Conservation (phyloP, 2,888 invertebrate species). For the Podotricha telesiphe region DNA sequence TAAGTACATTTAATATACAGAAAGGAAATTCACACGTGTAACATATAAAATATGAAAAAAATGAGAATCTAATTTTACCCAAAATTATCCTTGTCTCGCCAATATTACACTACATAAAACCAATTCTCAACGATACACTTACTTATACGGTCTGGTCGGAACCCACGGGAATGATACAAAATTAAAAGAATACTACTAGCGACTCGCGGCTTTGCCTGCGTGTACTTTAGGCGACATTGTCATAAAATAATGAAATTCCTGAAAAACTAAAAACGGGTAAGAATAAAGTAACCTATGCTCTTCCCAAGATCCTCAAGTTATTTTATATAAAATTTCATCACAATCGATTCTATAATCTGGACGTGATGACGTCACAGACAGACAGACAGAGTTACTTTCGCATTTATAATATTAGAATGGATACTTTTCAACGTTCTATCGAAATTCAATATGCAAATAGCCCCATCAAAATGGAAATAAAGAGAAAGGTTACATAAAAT, state of each 20-base stretch:
- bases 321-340: no score
- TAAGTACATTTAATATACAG: neutral
- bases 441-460: conserved; percentile 79
- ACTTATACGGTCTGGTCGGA: conserved; percentile 46
- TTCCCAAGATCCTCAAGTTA: no score
- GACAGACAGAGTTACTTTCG: no score
- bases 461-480: conserved; percentile 77
- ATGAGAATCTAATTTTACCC: conserved; percentile 6
- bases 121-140: conserved; percentile 16
- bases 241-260: no score
- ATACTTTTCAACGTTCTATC: conserved; percentile 76
- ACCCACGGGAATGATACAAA: conserved; percentile 60
- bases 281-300: no score
- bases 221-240: no score
- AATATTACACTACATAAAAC: conserved; percentile 27
- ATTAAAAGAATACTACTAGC: conserved; percentile 56
- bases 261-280: no score
- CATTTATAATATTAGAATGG: no score
- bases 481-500: conserved; percentile 66
- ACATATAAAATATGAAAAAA: neutral
- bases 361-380: no score
- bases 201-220: no score
- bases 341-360: no score
- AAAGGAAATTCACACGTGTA: neutral
- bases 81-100: conserved; percentile 8